A percentile compares a stretch with the other conserved stretches of the same genome.
Evolutionary conservation across 2,888 invertebrate genomes (phyloP).

Genomic region (Agrypnus murinus): DNA sequence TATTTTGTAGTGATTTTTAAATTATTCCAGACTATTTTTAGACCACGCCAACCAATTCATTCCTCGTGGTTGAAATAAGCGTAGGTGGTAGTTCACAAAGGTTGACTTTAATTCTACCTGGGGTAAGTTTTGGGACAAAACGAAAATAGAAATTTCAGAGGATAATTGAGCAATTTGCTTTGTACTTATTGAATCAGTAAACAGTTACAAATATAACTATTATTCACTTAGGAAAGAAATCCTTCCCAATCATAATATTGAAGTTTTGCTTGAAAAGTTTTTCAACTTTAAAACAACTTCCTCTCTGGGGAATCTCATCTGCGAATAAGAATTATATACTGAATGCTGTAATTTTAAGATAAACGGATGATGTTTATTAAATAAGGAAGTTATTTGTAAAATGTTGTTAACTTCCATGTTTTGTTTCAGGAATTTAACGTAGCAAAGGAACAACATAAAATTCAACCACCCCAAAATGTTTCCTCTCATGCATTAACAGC

Average conservation of each 20-base stretch:
- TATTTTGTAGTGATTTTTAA: too few relatives aligned
- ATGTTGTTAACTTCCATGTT: neutral
- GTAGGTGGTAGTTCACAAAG: too few relatives aligned
- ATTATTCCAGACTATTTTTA: too few relatives aligned
- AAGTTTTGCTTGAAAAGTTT: neutral
- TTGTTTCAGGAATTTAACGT: constrained; percentile 78
- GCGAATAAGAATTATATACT: too few relatives aligned
- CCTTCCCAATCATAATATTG: neutral
- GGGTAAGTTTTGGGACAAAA: too few relatives aligned
- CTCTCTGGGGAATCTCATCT: neutral
- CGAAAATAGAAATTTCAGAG: too few relatives aligned
- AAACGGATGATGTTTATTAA: neutral
- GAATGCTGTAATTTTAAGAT: too few relatives aligned
- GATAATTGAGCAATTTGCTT: too few relatives aligned
- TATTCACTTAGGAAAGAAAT: neutral
- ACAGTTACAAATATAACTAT: neutral
- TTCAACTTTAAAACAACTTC: constrained; percentile 4
- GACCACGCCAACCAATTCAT: too few relatives aligned
- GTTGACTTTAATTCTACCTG: too few relatives aligned
- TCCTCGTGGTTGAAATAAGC: too few relatives aligned
- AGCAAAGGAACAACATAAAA: constrained; percentile 77
- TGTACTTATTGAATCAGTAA: neutral
- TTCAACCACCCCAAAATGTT: constrained; percentile 75
- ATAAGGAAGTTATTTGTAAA: neutral
- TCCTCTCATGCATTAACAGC: constrained; percentile 68